phyloP scores from a whole-genome alignment of 2,113 vertebrate genomes.

The Laterallus jamaicensis region DNA sequence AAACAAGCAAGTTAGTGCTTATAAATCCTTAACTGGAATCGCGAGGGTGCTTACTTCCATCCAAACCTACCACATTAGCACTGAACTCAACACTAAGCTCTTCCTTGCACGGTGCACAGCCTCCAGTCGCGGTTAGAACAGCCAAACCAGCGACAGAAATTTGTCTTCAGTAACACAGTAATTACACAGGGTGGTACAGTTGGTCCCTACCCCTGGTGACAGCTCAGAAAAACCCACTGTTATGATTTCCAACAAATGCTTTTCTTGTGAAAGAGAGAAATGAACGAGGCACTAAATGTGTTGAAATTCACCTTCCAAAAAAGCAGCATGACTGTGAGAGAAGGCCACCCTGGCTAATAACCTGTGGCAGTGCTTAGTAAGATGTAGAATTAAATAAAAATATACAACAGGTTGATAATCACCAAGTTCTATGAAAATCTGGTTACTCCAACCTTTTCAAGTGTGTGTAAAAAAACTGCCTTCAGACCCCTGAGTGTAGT shows the following conservation, averaged over 20 bases:
- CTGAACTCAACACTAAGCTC: neutral
- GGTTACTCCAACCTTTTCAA: slow-evolving; percentile 83
- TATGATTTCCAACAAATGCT: slow-evolving; percentile 58
- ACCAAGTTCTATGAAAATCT: slow-evolving; percentile 73
- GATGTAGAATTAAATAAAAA: slow-evolving; percentile 80
- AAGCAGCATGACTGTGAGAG: slow-evolving; percentile 83
- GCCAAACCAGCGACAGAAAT: neutral
- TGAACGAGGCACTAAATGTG: slow-evolving; percentile 84
- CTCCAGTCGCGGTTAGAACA: neutral
- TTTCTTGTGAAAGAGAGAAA: slow-evolving; percentile 75
- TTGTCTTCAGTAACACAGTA: neutral
- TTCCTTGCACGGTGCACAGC: neutral
- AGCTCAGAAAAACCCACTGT: slow-evolving; percentile 31
- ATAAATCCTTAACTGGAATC: neutral
- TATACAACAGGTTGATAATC: slow-evolving; percentile 76
- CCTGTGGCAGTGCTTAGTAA: slow-evolving; percentile 82
- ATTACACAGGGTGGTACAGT: accelerated
- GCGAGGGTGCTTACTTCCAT: neutral
- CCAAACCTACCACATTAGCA: neutral
- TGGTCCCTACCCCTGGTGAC: slow-evolving; percentile 32
- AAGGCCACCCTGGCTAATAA: slow-evolving; percentile 80
- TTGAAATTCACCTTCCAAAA: slow-evolving; percentile 80
- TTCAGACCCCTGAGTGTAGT: slow-evolving; percentile 88
- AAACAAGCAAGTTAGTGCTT: slow-evolving; percentile 45
- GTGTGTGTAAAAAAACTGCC: slow-evolving; percentile 83